phyloP scores from a whole-genome alignment of 1,140 invertebrate genomes.

The Drosophila leontia region DNA sequence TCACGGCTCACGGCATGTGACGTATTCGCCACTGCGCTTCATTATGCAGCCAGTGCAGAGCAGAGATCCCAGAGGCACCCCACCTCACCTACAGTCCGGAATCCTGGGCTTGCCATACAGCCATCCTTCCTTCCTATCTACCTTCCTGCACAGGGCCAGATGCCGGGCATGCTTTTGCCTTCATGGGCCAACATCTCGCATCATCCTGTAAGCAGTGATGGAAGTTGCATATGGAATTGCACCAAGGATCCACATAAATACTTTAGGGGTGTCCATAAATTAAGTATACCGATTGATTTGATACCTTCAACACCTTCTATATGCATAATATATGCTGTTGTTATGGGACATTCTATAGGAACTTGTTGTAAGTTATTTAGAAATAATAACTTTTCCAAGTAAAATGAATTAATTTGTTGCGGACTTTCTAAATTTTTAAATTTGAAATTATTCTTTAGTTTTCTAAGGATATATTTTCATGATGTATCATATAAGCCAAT shows the following conservation, averaged over 20 bases:
- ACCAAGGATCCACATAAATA: background rate
- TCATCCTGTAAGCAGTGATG: background rate
- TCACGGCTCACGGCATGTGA: conserved; percentile 51
- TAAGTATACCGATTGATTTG: background rate
- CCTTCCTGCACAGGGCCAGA: conserved; percentile 20
- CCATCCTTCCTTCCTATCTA: conserved; percentile 29
- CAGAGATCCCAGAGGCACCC: background rate
- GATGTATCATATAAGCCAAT: background rate
- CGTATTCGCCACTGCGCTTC: conserved; percentile 66
- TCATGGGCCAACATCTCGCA: background rate
- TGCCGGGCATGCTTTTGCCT: conserved; percentile 31
- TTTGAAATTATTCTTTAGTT: too few relatives aligned
- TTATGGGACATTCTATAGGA: background rate
- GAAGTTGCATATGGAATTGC: background rate
- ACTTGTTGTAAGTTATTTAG: background rate
- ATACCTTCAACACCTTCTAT: conserved; percentile 1
- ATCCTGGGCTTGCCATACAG: conserved; percentile 16
- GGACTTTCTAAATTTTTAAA: background rate
- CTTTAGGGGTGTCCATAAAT: background rate
- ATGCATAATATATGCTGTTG: background rate
- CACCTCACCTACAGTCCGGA: conserved; percentile 11
- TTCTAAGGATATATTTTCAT: too few relatives aligned
- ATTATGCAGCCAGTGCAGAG: conserved; percentile 59
- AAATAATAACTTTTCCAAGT: too few relatives aligned
- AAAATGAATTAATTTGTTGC: background rate